phyloP scores from a whole-genome alignment of 1,140 invertebrate genomes.

The Hesperophylax magnus region DNA sequence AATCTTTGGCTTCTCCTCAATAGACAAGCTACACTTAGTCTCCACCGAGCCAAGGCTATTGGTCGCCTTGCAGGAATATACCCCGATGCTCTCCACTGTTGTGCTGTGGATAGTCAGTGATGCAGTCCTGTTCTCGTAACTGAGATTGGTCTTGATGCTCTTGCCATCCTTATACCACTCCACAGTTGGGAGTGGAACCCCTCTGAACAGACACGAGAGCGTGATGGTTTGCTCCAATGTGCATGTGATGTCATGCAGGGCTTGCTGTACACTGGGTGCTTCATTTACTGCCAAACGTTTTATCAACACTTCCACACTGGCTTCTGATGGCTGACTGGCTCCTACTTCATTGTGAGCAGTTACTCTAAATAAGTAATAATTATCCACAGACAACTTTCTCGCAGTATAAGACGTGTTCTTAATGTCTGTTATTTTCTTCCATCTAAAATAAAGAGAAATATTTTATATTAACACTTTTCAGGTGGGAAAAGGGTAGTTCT shows the following conservation, averaged over 20 bases:
- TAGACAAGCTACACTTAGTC: constrained; percentile 76
- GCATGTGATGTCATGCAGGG: constrained; percentile 73
- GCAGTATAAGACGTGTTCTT: constrained; percentile 77
- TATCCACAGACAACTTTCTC: constrained; percentile 77
- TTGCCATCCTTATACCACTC: constrained; percentile 81
- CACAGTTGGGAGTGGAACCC: constrained; percentile 87
- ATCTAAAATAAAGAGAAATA: constrained; percentile 66
- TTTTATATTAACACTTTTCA: constrained; percentile 35
- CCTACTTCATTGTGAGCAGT: constrained; percentile 84
- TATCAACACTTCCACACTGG: constrained; percentile 72
- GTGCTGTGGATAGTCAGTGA: constrained; percentile 80
- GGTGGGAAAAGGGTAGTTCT: no score
- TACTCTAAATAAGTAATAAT: constrained; percentile 83
- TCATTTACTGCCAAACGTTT: constrained; percentile 69
- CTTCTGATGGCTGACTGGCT: constrained; percentile 73
- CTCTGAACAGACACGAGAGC: constrained; percentile 83
- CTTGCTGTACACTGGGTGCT: constrained; percentile 75
- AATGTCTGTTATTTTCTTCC: constrained; percentile 78
- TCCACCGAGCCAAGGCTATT: constrained; percentile 82
- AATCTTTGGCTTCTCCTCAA: constrained; percentile 79
- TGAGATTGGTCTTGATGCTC: constrained; percentile 71
- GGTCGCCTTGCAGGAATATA: constrained; percentile 79
- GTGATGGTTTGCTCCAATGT: constrained; percentile 75
- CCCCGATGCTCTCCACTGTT: constrained; percentile 75
- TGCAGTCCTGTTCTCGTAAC: constrained; percentile 82